Evolutionary conservation across 2,797 vertebrate species (phyloP), one percentile per base, ranked within the genome.

Genomic region (Tachyglossus aculeatus): DNA sequence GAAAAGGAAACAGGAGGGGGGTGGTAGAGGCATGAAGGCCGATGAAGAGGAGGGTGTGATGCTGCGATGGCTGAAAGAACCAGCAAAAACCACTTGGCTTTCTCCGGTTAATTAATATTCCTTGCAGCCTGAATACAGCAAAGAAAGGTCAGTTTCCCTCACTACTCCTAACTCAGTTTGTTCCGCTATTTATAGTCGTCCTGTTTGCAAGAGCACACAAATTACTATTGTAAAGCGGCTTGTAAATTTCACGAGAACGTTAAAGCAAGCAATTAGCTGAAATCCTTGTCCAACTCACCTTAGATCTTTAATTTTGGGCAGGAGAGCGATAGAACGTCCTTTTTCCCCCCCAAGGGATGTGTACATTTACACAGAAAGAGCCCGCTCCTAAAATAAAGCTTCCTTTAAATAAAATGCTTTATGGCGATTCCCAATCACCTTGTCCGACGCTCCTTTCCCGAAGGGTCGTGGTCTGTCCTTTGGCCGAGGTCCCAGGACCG

Each of bases 121-220:
- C 31, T 4, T 15, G 67, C 58, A 52, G 38, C 61, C 59, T 43
- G 67, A 65, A n/a, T 1, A 66, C 45, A 41, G 50, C 55, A 39
- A 31, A 55, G 61, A 66, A 36, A 57, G 0, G 56, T 51, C 50
- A 58, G 6, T 3, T 2, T 0, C 45, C n/a, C n/a, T 18, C 4
- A 37, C 55, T 50, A 62, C 75, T 67, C 71, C 12, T 15, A 50
- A 51, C 63, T 57, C 45, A 0, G 0, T 25, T 44, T 9, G 22
- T 5, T 31, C 31, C 53, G 21, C 59, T 84, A 67, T 80, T 81
- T 77, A 83, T 53, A 82, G 51, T 1, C 25, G 4, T 48, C 65
- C 56, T 6, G 0, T 44, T 82, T 74, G 11, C 65, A 54, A 50
- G 64, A 48, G 31, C 2, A 32, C 36, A 56, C 57, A 58, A 59